Evolutionary conservation across 2,797 vertebrate species (phyloP).

Genomic region (Leucoraja ocellata): DNA sequence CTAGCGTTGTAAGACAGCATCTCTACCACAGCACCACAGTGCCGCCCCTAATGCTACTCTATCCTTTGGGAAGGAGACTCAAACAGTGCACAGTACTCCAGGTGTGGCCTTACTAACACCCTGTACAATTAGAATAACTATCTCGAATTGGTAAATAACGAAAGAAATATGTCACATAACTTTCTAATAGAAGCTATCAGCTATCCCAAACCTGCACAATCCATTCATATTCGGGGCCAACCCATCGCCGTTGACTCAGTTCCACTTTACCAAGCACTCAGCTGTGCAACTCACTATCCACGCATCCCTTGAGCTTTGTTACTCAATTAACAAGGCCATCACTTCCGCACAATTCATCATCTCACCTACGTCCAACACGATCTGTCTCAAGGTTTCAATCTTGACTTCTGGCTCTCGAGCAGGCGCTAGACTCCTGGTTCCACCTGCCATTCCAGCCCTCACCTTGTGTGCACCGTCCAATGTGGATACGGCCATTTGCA

Average conservation of each 20-base stretch:
- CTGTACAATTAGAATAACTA: too few relatives aligned
- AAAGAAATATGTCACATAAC: too few relatives aligned
- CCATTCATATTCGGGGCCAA: background rate
- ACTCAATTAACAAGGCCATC: background rate
- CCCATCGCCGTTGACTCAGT: background rate
- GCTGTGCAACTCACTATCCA: background rate
- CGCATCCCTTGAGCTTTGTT: background rate
- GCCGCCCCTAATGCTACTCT: too few relatives aligned
- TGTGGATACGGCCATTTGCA: constrained; percentile 57
- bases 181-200: background rate
- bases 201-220: too few relatives aligned
- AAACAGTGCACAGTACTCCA: too few relatives aligned
- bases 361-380: constrained; percentile 63
- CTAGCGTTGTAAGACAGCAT: too few relatives aligned
- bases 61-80: too few relatives aligned
- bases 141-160: background rate
- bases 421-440: constrained; percentile 43
- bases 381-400: constrained; percentile 59
- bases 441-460: constrained; percentile 44
- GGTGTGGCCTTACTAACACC: too few relatives aligned
- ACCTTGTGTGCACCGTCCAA: constrained; percentile 56
- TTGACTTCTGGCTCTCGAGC: constrained; percentile 43
- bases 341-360: constrained; percentile 23
- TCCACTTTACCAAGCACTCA: background rate
- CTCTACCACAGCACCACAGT: too few relatives aligned